A percentile compares a stretch with the other conserved stretches of the same genome.
phyloP scores from a whole-genome alignment of 2,888 invertebrate species.

The Cecidostiba fungosa region DNA sequence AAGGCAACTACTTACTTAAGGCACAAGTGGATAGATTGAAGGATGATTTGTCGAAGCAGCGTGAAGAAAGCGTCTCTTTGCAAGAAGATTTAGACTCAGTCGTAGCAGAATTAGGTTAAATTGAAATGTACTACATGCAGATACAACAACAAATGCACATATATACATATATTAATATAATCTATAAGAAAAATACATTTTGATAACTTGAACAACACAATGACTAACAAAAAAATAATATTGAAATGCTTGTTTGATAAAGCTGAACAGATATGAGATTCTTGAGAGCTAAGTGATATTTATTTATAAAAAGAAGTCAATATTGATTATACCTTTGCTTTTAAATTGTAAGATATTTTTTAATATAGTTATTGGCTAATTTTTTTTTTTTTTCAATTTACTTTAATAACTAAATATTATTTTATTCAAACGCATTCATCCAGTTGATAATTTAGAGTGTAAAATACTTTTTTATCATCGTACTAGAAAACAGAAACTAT shows the following conservation, averaged over 20 bases:
- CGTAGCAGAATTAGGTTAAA: conserved; percentile 88
- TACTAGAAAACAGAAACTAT: conserved; percentile 41
- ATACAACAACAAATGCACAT: conserved; percentile 66
- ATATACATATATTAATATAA: conserved; percentile 66
- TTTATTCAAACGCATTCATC: conserved; percentile 43
- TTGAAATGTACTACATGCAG: conserved; percentile 44
- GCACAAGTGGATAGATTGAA: conserved; percentile 93
- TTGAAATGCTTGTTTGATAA: conserved; percentile 13
- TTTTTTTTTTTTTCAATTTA: conserved; percentile 33
- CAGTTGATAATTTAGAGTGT: conserved; percentile 34
- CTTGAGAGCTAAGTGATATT: conserved; percentile 45
- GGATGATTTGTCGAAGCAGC: conserved; percentile 91
- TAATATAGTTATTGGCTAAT: conserved; percentile 71
- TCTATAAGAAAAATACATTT: conserved; percentile 48
- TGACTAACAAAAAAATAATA: conserved; percentile 33
- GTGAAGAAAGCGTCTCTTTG: conserved; percentile 88
- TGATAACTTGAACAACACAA: conserved; percentile 52
- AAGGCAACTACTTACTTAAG: conserved; percentile 93
- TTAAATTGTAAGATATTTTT: conserved; percentile 75
- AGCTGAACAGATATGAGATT: conserved; percentile 19
- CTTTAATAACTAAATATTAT: conserved; percentile 26
- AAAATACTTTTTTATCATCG: conserved; percentile 56
- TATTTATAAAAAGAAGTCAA: conserved; percentile 44
- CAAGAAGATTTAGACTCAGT: conserved; percentile 94
- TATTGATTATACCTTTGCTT: conserved; percentile 68